Base-by-base conservation (phyloP, 2,797 vertebrate species). In the Aulostomus chinensis region DNA sequence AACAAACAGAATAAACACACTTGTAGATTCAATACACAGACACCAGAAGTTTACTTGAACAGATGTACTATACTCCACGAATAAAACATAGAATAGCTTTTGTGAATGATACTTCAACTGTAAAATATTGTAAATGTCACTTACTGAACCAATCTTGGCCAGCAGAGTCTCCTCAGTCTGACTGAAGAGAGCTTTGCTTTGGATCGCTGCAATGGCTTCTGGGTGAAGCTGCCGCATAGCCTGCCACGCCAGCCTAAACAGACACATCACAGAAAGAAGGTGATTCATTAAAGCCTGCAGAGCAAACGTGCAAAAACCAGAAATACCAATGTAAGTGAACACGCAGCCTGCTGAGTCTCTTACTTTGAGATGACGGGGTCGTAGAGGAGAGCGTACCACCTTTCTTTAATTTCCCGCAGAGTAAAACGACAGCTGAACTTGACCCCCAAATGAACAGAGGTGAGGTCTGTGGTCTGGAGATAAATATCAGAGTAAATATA, bases 391-490 rank as follows among this genome's bases (percentile, higher is more conserved):
- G 96, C 92, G 0, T 98, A 98, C 96, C 96, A 98, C 10, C 96
- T 86, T 87, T 98, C 96, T 81, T 98, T 95, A 54, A 98, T 94
- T 85, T 98, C 96, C 31, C 93, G 85, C 59, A 97, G 84, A 4
- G 93, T 97, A 78, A 98, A 98, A 26, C 96, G 94, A 76, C 96
- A 98, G 87, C 96, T 98, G 86, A 98, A 98, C 82, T 98, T 98
- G 56, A 98, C 96, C 0, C 96, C 96, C 79, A 98, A 70, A 67
- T 98, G 95, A 52, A 98, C 96, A 0, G 94, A 93, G 2, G 92
- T 95, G 35, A 98, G 85, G 66, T 98, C 96, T 32, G 95, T 96
- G 43, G 96, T 98, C 96, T 98, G 35, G 9, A 49, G 10, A 58
- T 16, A 61, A 34, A 73, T 1, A 52, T 24, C 55, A n/a, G n/a